Base-by-base conservation (phyloP, 1,140 invertebrate genomes). In the Lucilia cuprina region DNA sequence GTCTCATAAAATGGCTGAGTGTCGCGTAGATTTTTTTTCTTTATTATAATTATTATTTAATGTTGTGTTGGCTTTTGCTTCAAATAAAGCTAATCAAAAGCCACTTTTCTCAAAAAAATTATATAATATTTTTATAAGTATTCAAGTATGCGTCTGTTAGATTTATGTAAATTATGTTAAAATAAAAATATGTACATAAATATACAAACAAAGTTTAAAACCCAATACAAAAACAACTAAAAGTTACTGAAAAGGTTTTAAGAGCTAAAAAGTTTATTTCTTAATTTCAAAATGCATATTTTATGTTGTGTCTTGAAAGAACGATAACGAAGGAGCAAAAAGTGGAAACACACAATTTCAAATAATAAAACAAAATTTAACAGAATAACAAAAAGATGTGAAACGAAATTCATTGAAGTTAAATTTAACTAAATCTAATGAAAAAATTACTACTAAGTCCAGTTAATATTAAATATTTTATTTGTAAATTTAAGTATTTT, bases 31-130 rank as follows among this genome's bases (percentile, higher is more conserved):
- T 70, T 70, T 70, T 70, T 65, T 70, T 70, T 70, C n/a, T 70
- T 70, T 70, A 70, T 70, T 70, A 70, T 70, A 21, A 70, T 70
- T 70, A 70, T 70, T 70, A 21, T 70, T 70, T 70, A 78, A 78
- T 78, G n/a, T 78, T 78, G 25, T 35, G 30, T 78, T 78, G 17
- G 34, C 10, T 78, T 47, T 78, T 78, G 75, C 34, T 47, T 78
- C 5, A 47, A 78, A 78, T 78, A 41, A 78, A 78, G 35, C 75
- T 78, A 78, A 78, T 78, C 75, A 78, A 78, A 78, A 78, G 75
- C 35, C 75, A 78, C 34, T 78, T 78, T 70, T 7, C 17, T 55
- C 8, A 55, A 55, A 13, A 55, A 55, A 55, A 14, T 17, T 9
- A 1, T 17, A 55, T 17, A 55, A 55, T 70, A 70, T 70, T 19